phyloP scores from a whole-genome alignment of 2,888 invertebrate genomes.

The Oligia fasciuncula region DNA sequence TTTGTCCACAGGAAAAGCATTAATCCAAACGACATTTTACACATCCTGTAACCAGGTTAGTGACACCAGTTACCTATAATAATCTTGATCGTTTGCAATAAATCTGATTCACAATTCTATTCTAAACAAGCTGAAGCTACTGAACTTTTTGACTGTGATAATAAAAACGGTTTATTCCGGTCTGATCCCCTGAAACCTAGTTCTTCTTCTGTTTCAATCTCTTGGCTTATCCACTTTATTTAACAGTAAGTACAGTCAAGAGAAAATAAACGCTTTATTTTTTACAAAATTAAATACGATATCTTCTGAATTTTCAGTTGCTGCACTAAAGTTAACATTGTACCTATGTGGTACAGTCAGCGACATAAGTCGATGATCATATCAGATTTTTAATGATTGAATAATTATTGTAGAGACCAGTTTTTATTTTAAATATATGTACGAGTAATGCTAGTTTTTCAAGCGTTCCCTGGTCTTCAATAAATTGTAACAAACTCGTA shows the following conservation, averaged over 20 bases:
- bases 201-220: no score
- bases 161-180: neutral
- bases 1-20: conserved; percentile 45
- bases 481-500: neutral
- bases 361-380: neutral
- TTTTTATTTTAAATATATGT: neutral
- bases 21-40: conserved; percentile 36
- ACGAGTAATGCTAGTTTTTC: neutral
- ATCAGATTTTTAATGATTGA: neutral
- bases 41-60: conserved; percentile 36
- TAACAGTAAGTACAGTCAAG: no score
- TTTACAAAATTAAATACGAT: neutral
- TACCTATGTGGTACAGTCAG: neutral
- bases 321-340: neutral
- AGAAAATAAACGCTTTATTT: no score
- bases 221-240: no score
- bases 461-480: neutral
- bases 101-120: neutral
- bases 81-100: conserved; percentile 11
- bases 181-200: no score
- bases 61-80: conserved; percentile 4
- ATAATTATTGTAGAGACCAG: neutral
- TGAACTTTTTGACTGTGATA: neutral
- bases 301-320: neutral
- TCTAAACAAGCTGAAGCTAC: neutral